Conservation (phyloP, 2,888 invertebrate genomes). For the Portevinia maculata region DNA sequence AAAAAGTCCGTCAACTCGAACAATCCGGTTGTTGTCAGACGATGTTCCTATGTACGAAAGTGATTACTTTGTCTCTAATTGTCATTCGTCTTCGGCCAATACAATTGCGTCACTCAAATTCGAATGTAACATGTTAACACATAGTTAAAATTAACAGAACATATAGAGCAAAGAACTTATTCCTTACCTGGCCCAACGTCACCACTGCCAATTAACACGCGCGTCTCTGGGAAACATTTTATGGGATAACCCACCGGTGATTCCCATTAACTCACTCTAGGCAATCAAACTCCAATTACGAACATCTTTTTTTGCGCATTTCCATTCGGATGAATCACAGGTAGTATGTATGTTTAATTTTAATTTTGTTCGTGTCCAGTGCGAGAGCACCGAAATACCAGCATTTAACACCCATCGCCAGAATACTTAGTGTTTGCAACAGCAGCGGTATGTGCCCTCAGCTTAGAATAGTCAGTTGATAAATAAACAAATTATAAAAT, state of each 20-base stretch:
- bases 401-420: slow-evolving; percentile 29
- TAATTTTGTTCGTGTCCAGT: slow-evolving; percentile 5
- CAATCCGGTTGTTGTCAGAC: too few species aligned
- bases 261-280: slow-evolving; percentile 46
- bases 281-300: slow-evolving; percentile 59
- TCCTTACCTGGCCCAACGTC: slow-evolving; percentile 50
- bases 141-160: slow-evolving; percentile 4
- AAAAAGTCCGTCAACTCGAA: too few species aligned
- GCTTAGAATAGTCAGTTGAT: slow-evolving; percentile 33
- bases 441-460: not conserved
- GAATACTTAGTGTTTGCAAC: slow-evolving; percentile 33
- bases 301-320: slow-evolving; percentile 24
- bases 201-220: slow-evolving; percentile 20
- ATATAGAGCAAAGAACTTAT: not conserved
- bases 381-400: not conserved
- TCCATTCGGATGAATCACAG: slow-evolving; percentile 20
- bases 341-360: not conserved
- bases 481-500: slow-evolving; percentile 64
- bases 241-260: slow-evolving; percentile 52
- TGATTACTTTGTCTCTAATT: not conserved
- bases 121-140: slow-evolving; percentile 1
- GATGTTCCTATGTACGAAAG: too few species aligned
- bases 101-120: not conserved
- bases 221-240: slow-evolving; percentile 56
- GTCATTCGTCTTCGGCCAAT: not conserved